These are phyloP conservation scores for Aproaerema taeniolella DNA, from an alignment of 2,888 invertebrate genomes.

Conservation along the genomic window DNA sequence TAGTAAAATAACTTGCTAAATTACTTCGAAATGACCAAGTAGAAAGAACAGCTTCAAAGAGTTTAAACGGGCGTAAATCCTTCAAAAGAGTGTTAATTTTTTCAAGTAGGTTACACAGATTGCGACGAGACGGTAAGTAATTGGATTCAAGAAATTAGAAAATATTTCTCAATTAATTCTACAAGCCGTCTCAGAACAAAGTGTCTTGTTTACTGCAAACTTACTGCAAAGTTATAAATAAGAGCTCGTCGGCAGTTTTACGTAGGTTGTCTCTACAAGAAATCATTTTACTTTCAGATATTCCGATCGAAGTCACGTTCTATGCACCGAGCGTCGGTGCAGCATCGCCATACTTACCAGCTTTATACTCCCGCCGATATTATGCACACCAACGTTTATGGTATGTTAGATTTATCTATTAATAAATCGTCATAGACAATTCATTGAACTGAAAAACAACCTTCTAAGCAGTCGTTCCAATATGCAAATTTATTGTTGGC, in stretches of 20 bases:
- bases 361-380: slow-evolving; percentile 85
- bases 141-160: too few relatives aligned
- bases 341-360: slow-evolving; percentile 85
- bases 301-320: slow-evolving; percentile 84
- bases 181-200: too few relatives aligned
- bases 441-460: slow-evolving; percentile 1
- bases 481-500: slow-evolving; percentile 2
- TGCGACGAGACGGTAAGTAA: too few relatives aligned
- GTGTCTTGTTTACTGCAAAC: too few relatives aligned
- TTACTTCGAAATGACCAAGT: neutral
- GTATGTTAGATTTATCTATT: slow-evolving; percentile 47
- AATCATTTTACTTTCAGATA: slow-evolving; percentile 80
- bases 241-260: too few relatives aligned
- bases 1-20: slow-evolving; percentile 38
- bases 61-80: too few relatives aligned
- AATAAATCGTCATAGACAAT: slow-evolving; percentile 3
- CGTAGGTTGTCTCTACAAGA: too few relatives aligned
- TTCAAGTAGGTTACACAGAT: too few relatives aligned
- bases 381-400: slow-evolving; percentile 91
- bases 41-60: too few relatives aligned
- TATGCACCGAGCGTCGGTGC: slow-evolving; percentile 88
- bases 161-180: too few relatives aligned
- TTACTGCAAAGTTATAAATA: too few relatives aligned
- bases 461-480: neutral
- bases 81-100: too few relatives aligned